Evolutionary conservation across 2,888 invertebrate species (phyloP).

Genomic region (Drosophila koepferae): DNA sequence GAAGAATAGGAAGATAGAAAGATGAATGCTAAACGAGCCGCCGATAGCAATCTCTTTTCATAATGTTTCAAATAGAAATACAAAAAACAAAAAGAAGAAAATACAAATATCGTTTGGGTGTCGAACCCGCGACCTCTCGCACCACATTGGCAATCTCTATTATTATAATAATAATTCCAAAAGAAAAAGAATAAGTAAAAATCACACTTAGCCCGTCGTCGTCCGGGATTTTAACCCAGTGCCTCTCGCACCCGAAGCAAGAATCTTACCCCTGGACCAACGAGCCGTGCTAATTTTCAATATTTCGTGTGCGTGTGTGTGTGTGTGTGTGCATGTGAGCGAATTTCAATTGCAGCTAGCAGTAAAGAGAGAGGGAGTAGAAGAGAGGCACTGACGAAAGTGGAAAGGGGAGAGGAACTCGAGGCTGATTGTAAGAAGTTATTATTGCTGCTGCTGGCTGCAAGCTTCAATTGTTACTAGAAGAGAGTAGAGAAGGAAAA

Average conservation of each 20-base stretch:
- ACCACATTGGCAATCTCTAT: conserved; percentile 56
- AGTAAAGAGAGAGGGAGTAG: neutral
- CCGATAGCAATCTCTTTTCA: conserved; percentile 30
- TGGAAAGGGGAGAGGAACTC: neutral
- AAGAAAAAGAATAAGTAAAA: conserved; percentile 1
- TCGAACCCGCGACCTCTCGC: conserved; percentile 84
- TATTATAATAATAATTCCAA: conserved; percentile 6
- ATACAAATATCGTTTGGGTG: conserved; percentile 74
- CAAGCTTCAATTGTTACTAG: neutral
- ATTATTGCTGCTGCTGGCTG: neutral
- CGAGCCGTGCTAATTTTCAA: conserved; percentile 62
- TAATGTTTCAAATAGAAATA: conserved; percentile 3
- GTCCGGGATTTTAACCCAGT: conserved; percentile 83
- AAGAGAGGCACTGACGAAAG: neutral
- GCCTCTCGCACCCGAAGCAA: conserved; percentile 84
- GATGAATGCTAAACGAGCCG: conserved; percentile 46
- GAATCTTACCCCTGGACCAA: conserved; percentile 83
- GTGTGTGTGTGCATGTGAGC: neutral
- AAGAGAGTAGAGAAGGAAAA: neutral
- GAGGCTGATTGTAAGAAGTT: too few species aligned
- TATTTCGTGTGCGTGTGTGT: neutral
- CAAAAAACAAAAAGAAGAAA: neutral
- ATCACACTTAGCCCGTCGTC: conserved; percentile 64
- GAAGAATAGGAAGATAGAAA: conserved; percentile 12
- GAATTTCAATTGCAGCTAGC: conserved; percentile 3